Conservation (phyloP, 2,797 vertebrate species). For the Acanthiza pusilla region DNA sequence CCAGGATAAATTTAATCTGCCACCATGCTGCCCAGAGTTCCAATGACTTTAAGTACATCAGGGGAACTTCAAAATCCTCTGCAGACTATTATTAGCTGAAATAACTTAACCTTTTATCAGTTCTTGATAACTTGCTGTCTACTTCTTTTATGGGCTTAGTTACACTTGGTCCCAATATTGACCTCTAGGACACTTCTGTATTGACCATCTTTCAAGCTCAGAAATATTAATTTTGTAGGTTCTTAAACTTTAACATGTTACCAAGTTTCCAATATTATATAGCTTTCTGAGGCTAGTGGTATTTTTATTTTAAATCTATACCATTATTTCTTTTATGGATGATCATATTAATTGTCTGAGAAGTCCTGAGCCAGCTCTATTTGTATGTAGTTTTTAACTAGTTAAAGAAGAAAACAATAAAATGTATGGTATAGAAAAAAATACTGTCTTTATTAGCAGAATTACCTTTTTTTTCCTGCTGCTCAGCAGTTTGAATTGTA, state of each 20-base stretch:
- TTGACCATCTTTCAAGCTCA: neutral
- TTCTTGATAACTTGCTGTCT: neutral
- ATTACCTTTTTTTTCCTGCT: neutral
- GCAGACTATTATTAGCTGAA: neutral
- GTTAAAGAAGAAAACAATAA: neutral
- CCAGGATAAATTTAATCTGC: neutral
- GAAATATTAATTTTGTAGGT: neutral
- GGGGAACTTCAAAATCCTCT: neutral
- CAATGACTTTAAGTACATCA: neutral
- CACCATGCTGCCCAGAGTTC: neutral
- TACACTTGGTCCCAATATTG: neutral
- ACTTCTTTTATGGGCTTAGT: neutral
- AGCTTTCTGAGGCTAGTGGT: neutral
- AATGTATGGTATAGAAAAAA: neutral
- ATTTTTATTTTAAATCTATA: neutral
- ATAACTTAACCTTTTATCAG: neutral
- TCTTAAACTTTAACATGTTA: neutral
- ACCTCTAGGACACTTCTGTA: neutral
- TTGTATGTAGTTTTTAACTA: neutral
- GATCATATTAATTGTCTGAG: neutral
- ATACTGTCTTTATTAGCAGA: neutral
- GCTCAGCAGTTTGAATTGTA: neutral
- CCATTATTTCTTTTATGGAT: neutral
- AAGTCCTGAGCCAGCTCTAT: neutral
- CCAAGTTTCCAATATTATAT: neutral